Evolutionary conservation across 2,113 vertebrate genomes (phyloP), one percentile per base, ranked within the genome.

Genomic region (Semicossyphus pulcher): DNA sequence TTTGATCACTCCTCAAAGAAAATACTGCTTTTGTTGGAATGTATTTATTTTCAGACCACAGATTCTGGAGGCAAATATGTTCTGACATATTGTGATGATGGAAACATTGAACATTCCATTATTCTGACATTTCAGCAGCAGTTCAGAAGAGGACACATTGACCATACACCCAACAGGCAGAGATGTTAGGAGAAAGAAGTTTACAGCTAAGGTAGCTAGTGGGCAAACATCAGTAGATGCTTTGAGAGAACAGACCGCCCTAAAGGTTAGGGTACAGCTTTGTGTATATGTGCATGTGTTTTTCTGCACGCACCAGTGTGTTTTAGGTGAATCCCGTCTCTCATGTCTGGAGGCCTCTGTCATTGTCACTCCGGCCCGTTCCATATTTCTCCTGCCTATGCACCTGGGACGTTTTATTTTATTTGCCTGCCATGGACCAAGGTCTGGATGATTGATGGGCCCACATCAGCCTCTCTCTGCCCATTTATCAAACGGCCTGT

Each of bases 371-470:
- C 52, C 1, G 25, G 72, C 74, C 75, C 68, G 21, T 83, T 86
- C 74, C 90, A 92, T 84, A 90, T 89, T 88, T 88, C 82, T 89
- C 83, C 86, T 72, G 81, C 83, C 72, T 72, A 80, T 81, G 83
- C 80, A 86, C 71, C 85, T 84, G 80, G 67, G 86, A 89, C 83
- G 15, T 89, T 89, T 88, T 86, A 91, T 91, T 89, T 89, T 90
- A 90, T 89, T 92, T 92, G 77, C 84, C 80, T 88, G 87, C 75
- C 86, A 72, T 52, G 68, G 79, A 77, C 86, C 90, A 88, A 91
- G 90, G 88, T 90, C 83, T 85, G 54, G 21, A 41, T 89, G 88
- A 92, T 86, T 91, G 90, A 92, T 92, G 60, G 72, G 57, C 52
- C 58, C 68, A 80, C 83, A 76, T 86, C 79, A 83, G 58, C 73